Evolutionary conservation across 23 tunicate species (phyloP).

Genomic region (Phallusia fumigata): DNA sequence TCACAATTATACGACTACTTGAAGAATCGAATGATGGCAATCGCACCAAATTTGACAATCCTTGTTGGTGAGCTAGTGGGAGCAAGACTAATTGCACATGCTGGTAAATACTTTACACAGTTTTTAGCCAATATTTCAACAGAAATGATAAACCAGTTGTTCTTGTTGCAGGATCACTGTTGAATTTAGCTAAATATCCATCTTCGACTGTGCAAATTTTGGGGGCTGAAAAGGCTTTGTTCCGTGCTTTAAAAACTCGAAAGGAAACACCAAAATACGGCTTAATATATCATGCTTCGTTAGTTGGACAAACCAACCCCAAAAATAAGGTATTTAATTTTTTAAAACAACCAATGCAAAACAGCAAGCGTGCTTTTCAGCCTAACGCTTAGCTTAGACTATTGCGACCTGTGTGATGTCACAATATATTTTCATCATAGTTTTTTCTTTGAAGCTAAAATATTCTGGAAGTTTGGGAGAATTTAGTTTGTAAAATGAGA

Average conservation of each 20-base stretch:
- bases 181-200: slow-evolving; percentile 98
- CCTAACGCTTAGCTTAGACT: not conserved
- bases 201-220: slow-evolving; percentile 99
- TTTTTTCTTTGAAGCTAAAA: not conserved
- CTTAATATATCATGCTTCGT: slow-evolving; percentile 91
- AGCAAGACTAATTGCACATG: slow-evolving; percentile 95
- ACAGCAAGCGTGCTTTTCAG: not conserved
- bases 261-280: slow-evolving; percentile 99
- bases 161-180: slow-evolving; percentile 60
- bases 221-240: slow-evolving; percentile 99
- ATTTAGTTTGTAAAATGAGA: no score
- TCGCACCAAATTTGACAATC: slow-evolving; percentile 91
- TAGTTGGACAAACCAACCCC: slow-evolving; percentile 84
- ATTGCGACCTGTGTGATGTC: not conserved
- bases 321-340: slow-evolving; percentile 61
- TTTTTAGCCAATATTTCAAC: no score
- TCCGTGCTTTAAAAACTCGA: slow-evolving; percentile 93
- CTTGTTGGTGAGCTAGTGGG: slow-evolving; percentile 97
- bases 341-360: not conserved
- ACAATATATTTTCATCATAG: not conserved
- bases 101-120: slow-evolving; percentile 37
- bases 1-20: slow-evolving; percentile 91
- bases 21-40: slow-evolving; percentile 95
- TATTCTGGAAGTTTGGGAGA: not conserved
- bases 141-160: not conserved